Base-by-base conservation (phyloP, 2,113 vertebrate genomes). In the Cryptomyrus ogoouensis region DNA sequence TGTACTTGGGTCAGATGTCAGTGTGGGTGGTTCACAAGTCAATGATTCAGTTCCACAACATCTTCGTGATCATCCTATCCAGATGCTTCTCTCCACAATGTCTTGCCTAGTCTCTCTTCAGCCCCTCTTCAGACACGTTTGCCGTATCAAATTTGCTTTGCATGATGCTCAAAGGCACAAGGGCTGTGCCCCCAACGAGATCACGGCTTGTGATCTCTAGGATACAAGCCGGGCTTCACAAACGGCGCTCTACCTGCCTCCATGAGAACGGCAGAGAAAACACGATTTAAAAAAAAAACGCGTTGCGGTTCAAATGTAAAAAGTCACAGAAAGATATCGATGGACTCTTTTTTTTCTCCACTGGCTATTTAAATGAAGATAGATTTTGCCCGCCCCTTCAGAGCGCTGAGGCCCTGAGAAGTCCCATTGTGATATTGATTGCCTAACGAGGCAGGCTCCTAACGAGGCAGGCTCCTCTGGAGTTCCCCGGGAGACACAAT, bases 391-490 rank as follows among this genome's bases (percentile, higher is more conserved):
- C 50, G 3, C 85, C 85, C 27, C 85, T 21, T 87, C 50, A 56
- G 27, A 87, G 12, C 19, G 84, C 49, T 7, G 49, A 35, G 12
- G 27, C 49, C 46, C 49, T 31, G 17, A 87, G 85, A 53, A 87
- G 50, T 19, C 85, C 85, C 50, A 53, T 87, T 56, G 85, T 87
- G 85, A 87, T 87, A 87, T 87, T 53, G 85, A 87, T 87, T 52
- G 47, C 49, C 50, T 87, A 87, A 87, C 50, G 50, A 87, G 85
- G 27, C 49, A 19, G 27, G 50, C 50, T 53, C 44, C 27, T 39
- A 87, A 87, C 50, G 50, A 87, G 85, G 27, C 49, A 19, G 27
- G 50, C 50, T 53, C 9, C 27, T 53, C 85, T 52, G 47, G 27
- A 7, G n/a, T 50, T 35, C 85, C n/a, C 85, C 50, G 0, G 27